These are phyloP conservation scores for Incurvaria masculella DNA, from an alignment of 2,888 invertebrate species.

Conservation along the genomic window DNA sequence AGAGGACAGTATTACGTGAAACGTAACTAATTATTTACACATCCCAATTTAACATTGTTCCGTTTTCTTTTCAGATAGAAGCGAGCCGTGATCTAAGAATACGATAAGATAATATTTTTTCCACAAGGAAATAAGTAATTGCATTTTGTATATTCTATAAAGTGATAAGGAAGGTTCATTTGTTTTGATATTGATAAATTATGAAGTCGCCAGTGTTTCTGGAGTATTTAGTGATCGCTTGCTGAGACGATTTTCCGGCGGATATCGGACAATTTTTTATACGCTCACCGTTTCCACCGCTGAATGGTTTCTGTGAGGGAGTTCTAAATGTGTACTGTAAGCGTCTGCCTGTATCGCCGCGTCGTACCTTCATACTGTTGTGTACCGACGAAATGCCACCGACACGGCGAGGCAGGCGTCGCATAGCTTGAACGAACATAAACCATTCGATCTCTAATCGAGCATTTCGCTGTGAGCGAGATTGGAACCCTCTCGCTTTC, in stretches of 20 bases:
- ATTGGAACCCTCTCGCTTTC: no score
- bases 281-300: conserved; percentile 53
- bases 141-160: conserved; percentile 61
- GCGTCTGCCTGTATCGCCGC: conserved; percentile 23
- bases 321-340: conserved; percentile 43
- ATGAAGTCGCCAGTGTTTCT: conserved; percentile 45
- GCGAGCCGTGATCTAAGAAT: conserved; percentile 57
- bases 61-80: conserved; percentile 46
- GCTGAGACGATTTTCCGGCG: conserved; percentile 51
- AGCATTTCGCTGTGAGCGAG: background rate
- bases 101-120: conserved; percentile 59
- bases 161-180: conserved; percentile 57
- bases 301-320: conserved; percentile 45
- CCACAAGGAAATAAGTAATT: conserved; percentile 60
- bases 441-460: background rate
- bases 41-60: conserved; percentile 17
- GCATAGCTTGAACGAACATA: background rate
- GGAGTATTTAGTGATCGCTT: conserved; percentile 43
- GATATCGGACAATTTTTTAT: conserved; percentile 50
- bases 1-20: background rate
- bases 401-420: background rate
- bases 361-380: background rate
- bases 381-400: no score
- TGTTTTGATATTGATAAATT: conserved; percentile 55
- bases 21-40: background rate